Percentiles rank a stretch among this genome's conserved stretches.
Conservation (phyloP, 2,888 invertebrate genomes). For the Thymelicus lineola region DNA sequence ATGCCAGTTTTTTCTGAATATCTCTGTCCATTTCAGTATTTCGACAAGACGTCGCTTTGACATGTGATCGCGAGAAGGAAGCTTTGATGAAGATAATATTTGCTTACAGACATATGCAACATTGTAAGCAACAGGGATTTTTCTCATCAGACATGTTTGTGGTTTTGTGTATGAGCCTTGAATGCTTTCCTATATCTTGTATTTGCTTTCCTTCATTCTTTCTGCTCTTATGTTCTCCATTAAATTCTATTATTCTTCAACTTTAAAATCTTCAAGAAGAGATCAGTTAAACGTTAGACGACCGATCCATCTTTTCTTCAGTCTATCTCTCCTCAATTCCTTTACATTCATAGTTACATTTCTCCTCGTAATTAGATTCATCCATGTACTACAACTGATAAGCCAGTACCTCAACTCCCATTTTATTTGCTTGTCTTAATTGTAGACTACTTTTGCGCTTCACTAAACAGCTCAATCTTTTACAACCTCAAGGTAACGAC, state of each 20-base stretch:
- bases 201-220: neutral
- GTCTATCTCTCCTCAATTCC: too few species aligned
- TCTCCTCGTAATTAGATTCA: too few species aligned
- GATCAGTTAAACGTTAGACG: too few species aligned
- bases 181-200: neutral
- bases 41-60: slow-evolving; percentile 5
- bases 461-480: neutral
- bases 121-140: neutral
- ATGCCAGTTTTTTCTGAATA: too few species aligned
- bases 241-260: too few species aligned
- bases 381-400: too few species aligned
- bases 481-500: neutral
- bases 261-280: too few species aligned
- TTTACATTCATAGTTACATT: too few species aligned
- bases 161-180: neutral
- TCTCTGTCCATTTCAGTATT: too few species aligned
- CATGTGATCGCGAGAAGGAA: slow-evolving; percentile 3
- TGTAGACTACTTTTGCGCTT: neutral
- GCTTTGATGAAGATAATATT: slow-evolving; percentile 23
- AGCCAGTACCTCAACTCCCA: neutral
- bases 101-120: slow-evolving; percentile 4
- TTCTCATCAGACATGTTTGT: neutral
- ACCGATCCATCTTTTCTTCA: neutral
- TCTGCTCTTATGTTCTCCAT: too few species aligned
- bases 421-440: neutral